Conservation (phyloP, 2,888 invertebrate species). For the Gymnosoma rotundatum region DNA sequence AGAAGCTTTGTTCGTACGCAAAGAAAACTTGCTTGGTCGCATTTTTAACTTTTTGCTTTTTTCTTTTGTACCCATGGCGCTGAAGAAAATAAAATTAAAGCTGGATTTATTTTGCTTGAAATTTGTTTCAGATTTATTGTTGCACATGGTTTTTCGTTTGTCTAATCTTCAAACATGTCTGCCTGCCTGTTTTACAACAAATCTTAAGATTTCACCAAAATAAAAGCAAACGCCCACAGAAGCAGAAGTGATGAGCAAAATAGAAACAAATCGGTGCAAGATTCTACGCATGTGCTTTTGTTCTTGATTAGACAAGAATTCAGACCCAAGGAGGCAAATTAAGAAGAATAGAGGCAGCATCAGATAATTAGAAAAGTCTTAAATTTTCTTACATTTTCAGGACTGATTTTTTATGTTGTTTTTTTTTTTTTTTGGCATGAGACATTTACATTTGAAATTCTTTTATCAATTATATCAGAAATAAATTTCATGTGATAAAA, state of each 20-base stretch:
- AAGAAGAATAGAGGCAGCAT: no score
- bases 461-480: no score
- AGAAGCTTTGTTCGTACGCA: neutral
- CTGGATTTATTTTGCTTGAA: conserved; percentile 30
- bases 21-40: conserved; percentile 43
- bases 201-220: conserved; percentile 43
- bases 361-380: no score
- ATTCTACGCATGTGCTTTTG: neutral
- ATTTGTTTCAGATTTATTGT: conserved; percentile 53
- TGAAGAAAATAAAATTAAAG: conserved; percentile 43
- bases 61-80: neutral
- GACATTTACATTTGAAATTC: no score
- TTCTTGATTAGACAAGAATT: neutral
- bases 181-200: conserved; percentile 58
- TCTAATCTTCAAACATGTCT: conserved; percentile 53
- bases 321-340: no score
- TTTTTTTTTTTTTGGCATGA: no score
- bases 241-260: conserved; percentile 43
- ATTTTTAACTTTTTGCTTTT: neutral
- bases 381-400: no score
- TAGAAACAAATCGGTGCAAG: conserved; percentile 34
- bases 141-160: conserved; percentile 11
- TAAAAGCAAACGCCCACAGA: conserved; percentile 47
- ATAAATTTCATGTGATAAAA: no score
- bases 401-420: no score